Base-by-base conservation (phyloP, 2,113 vertebrate genomes). In the Pseudopipra pipra region DNA sequence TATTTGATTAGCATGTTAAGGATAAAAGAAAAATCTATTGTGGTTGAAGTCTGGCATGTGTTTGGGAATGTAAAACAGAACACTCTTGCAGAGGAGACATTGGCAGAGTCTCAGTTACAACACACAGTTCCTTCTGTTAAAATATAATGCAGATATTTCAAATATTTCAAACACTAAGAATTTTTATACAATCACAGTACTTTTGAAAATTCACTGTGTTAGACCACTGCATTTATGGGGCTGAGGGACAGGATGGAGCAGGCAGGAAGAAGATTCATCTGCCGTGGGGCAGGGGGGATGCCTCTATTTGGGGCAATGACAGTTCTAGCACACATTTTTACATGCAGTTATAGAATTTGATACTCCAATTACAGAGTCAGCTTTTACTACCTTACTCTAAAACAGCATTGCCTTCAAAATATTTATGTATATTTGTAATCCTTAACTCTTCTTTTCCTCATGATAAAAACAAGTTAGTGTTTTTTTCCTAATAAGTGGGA, bases 1-100 rank as follows among this genome's bases (percentile, higher is more conserved):
- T 74, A 49, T 81, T 82, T 77, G 71, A 92, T 88, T 35, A 86
- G 55, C 33, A 77, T 52, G 68, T 63, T 71, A 92, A 67, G 63
- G 49, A 82, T 61, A 73, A 77, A 85, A 77, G 37, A 80, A 90
- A 92, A 92, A 76, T 55, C 21, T 46, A 59, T 58, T 89, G 70
- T 87, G 67, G 55, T 46, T 89, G 54, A 95, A 93, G 54, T 85
- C 75, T 87, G 89, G 67, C 67, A 93, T 61, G 59, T 67, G 63
- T 88, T 83, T 6, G 55, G 56, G 59, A 93, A 94, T 27, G 70
- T 81, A 90, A 96, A 97, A 55, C 90, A 93, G 89, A 95, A 47
- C 47, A 67, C 23, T 51, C 59, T 67, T 54, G 56, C 43, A 88
- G 35, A 59, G 27, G 43, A 92, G 41, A 94, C 11, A 2, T 8